Percentiles rank a stretch among this genome's conserved stretches.
phyloP scores from a whole-genome alignment of 35 echinoderm and acorn worm genomes.

The Patiria miniata region DNA sequence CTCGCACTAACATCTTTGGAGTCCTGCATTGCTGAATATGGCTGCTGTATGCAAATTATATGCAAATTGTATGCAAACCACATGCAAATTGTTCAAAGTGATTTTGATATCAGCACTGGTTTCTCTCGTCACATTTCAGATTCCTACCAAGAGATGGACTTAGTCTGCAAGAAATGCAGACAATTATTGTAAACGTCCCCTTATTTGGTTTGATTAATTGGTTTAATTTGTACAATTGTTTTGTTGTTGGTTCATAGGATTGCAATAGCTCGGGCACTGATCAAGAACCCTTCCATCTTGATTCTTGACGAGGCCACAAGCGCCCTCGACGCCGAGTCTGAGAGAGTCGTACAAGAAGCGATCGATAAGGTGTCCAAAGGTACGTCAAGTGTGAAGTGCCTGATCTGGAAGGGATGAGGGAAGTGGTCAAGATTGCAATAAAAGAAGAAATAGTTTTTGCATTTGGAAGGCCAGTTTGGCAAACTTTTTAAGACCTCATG shows the following conservation, averaged over 20 bases:
- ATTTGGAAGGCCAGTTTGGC: background rate
- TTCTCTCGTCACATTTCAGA: no score
- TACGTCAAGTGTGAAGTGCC: background rate
- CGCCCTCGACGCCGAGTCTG: constrained; percentile 87
- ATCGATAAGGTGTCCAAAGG: constrained; percentile 83
- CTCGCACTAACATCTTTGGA: no score
- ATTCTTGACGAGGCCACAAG: constrained; percentile 96
- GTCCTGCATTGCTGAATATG: no score
- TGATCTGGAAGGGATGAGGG: background rate
- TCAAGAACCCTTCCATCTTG: constrained; percentile 87
- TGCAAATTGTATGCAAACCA: no score
- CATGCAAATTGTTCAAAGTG: no score
- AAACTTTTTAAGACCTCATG: background rate
- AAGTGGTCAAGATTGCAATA: background rate
- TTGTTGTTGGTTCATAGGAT: constrained; percentile 72
- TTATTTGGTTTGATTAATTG: no score
- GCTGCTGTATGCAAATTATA: no score
- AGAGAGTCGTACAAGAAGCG: constrained; percentile 84
- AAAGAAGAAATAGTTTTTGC: background rate
- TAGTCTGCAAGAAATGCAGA: no score
- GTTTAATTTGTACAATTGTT: no score
- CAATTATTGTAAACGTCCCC: no score
- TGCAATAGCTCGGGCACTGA: constrained; percentile 83
- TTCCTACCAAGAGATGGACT: no score
- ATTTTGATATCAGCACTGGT: no score